Conservation (phyloP, 2,888 invertebrate species). For the Meteorus cinctellus region DNA sequence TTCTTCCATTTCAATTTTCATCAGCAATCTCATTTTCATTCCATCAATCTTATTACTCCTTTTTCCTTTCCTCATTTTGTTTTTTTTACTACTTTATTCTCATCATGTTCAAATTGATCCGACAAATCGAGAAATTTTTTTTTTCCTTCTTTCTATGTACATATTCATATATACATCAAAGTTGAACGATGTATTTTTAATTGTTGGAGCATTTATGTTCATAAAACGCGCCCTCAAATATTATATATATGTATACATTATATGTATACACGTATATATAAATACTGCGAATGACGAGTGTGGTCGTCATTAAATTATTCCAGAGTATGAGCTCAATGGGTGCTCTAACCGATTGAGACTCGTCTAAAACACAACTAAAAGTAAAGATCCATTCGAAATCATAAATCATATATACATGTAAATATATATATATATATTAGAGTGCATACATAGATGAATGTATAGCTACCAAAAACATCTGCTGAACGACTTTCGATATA, state of each 20-base stretch:
- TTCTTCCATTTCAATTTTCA: slow-evolving; percentile 1
- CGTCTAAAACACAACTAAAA: slow-evolving; percentile 53
- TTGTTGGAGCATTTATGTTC: slow-evolving; percentile 21
- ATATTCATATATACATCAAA: not conserved
- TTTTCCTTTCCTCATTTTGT: not conserved
- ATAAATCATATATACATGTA: not conserved
- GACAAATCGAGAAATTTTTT: slow-evolving; percentile 13
- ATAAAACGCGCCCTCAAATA: slow-evolving; percentile 5
- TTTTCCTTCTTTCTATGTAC: not conserved
- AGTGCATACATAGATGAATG: slow-evolving; percentile 16
- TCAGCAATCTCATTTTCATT: not conserved
- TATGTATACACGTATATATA: slow-evolving; percentile 1
- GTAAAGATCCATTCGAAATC: slow-evolving; percentile 35
- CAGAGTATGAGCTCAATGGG: slow-evolving; percentile 63
- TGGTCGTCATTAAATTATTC: slow-evolving; percentile 72
- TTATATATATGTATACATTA: not conserved
- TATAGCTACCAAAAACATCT: slow-evolving; percentile 36
- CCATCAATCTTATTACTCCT: not conserved
- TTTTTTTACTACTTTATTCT: slow-evolving; percentile 3
- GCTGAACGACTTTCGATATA: slow-evolving; percentile 36
- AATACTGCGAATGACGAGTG: slow-evolving; percentile 42
- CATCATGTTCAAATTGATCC: not conserved
- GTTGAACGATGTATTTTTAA: slow-evolving; percentile 14
- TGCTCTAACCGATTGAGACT: slow-evolving; percentile 56
- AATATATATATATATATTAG: not conserved